Conservation (phyloP, 2,113 vertebrate species). For the Rhabdomys dilectus region DNA sequence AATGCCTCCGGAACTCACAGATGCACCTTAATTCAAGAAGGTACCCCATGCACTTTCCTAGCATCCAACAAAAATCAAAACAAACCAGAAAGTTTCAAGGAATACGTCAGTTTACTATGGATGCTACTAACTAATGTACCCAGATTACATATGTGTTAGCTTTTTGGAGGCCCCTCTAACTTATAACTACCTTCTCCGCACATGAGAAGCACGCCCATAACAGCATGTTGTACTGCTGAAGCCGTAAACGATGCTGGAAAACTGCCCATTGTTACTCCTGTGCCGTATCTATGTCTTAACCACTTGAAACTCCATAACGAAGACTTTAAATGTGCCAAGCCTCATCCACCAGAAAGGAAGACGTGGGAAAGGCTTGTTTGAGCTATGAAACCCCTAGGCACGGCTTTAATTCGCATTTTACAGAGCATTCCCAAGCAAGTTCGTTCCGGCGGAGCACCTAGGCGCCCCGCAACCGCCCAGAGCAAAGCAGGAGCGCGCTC, state of each 20-base stretch:
- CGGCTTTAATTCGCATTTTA: neutral
- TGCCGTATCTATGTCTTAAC: neutral
- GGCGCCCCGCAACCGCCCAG: neutral
- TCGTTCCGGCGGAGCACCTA: neutral
- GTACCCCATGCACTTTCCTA: neutral
- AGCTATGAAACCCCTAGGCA: neutral
- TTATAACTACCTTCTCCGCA: neutral
- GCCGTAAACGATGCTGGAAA: neutral
- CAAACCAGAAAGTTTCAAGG: neutral
- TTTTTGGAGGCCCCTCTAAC: neutral
- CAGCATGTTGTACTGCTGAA: neutral
- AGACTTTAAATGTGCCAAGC: neutral
- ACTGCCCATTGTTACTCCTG: neutral
- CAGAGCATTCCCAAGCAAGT: neutral
- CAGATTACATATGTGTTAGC: neutral
- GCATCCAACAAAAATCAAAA: neutral
- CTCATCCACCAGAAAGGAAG: neutral
- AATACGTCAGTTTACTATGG: neutral
- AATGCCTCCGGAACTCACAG: conserved; percentile 25
- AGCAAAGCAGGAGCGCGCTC: neutral
- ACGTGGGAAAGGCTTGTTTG: neutral
- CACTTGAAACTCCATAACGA: neutral
- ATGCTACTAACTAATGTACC: neutral
- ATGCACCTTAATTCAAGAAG: neutral
- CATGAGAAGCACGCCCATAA: neutral